Conservation (phyloP, 2,797 vertebrate species). For the Anableps anableps region DNA sequence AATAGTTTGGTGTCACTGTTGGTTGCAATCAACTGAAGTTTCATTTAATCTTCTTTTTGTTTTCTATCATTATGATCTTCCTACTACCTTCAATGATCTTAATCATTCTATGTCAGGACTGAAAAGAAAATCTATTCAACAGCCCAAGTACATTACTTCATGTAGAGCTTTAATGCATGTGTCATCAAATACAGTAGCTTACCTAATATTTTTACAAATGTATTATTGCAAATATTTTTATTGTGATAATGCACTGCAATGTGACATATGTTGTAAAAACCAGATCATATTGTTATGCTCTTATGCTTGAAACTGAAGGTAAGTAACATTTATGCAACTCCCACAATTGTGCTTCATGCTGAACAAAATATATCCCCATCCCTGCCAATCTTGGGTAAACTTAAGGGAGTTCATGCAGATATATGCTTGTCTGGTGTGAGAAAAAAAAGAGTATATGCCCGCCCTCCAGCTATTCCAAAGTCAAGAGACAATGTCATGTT, state of each 20-base stretch:
- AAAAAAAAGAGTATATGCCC: conserved; percentile 3
- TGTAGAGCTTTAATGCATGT: neutral
- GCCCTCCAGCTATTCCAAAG: conserved; percentile 46
- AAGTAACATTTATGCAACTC: conserved; percentile 42
- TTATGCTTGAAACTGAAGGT: neutral
- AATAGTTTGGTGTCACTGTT: neutral
- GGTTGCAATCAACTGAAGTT: neutral
- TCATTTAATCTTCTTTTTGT: neutral
- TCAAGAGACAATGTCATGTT: conserved; percentile 13
- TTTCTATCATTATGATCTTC: neutral
- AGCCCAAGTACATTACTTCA: neutral
- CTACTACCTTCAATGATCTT: neutral
- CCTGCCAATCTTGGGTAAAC: conserved; percentile 45
- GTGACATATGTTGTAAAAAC: neutral
- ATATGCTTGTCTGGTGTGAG: conserved; percentile 10
- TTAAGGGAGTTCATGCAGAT: conserved; percentile 25
- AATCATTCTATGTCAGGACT: neutral
- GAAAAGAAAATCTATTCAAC: neutral
- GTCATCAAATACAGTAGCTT: neutral
- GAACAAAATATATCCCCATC: conserved; percentile 35
- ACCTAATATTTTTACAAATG: neutral
- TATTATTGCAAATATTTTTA: no score
- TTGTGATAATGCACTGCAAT: no score
- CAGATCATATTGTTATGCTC: neutral
- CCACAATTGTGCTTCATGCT: conserved; percentile 25